Percentiles rank a stretch among this genome's conserved stretches.
Evolutionary conservation across 1,140 invertebrate species (phyloP).

Genomic region (Heliconius congener): DNA sequence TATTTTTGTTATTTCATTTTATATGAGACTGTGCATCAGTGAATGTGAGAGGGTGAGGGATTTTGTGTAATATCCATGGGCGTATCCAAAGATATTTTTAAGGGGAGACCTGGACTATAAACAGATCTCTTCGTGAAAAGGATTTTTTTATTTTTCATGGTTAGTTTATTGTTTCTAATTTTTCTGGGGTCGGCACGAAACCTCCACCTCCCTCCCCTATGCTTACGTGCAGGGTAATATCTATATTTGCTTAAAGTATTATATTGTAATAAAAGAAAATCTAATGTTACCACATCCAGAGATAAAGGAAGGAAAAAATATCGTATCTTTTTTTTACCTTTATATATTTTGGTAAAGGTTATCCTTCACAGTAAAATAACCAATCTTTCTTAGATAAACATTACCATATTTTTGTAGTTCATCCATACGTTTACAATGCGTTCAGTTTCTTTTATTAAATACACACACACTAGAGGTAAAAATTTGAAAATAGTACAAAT

Average conservation of each 20-base stretch:
- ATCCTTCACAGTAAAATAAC: constrained; percentile 18
- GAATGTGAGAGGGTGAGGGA: no score
- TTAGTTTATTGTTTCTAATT: no score
- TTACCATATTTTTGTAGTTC: constrained; percentile 24
- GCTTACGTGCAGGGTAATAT: no score
- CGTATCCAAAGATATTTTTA: no score
- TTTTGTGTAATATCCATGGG: background rate
- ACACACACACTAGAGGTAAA: background rate
- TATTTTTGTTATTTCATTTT: background rate
- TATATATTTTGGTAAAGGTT: constrained; percentile 17
- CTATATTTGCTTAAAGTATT: background rate
- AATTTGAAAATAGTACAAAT: background rate
- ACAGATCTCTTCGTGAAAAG: no score
- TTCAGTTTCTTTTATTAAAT: background rate
- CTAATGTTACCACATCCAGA: background rate
- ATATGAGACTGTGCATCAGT: background rate
- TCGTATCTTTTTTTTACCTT: constrained; percentile 6
- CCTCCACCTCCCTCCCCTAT: no score
- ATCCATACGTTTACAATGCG: constrained; percentile 7
- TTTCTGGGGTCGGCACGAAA: no score
- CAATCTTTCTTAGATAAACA: constrained; percentile 23
- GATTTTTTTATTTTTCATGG: no score
- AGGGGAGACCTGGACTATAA: no score
- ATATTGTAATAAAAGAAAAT: constrained; percentile 5
- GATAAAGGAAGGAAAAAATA: constrained; percentile 2